Evolutionary conservation across 2,888 invertebrate genomes (phyloP).

Genomic region (Ligdia adustata): DNA sequence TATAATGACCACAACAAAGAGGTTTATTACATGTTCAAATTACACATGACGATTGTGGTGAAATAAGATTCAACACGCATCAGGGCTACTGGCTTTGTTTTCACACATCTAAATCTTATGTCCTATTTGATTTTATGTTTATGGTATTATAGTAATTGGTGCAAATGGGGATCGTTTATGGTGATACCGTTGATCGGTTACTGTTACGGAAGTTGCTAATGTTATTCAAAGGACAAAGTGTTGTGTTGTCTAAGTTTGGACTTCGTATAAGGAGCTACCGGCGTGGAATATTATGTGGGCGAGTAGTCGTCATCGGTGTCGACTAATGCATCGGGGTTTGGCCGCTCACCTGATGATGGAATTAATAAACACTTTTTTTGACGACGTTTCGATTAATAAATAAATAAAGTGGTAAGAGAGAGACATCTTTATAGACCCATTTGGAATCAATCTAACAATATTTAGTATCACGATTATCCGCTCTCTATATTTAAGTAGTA

Average conservation of each 20-base stretch:
- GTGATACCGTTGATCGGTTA: constrained; percentile 60
- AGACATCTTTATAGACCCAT: no score
- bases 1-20: constrained; percentile 24
- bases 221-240: constrained; percentile 59
- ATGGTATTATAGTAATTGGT: constrained; percentile 34
- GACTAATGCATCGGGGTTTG: constrained; percentile 50
- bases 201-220: constrained; percentile 63
- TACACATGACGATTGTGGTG: constrained; percentile 28
- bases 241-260: constrained; percentile 44
- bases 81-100: constrained; percentile 11
- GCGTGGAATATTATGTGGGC: constrained; percentile 57
- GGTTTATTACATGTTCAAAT: constrained; percentile 32
- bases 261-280: constrained; percentile 58
- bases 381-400: constrained; percentile 16
- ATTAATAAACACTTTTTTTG: constrained; percentile 25
- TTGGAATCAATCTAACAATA: no score
- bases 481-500: no score
- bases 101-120: constrained; percentile 16
- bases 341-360: constrained; percentile 36
- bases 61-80: constrained; percentile 17
- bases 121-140: constrained; percentile 13
- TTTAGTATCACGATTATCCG: no score
- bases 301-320: constrained; percentile 59
- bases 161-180: constrained; percentile 45
- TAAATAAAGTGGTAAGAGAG: neutral